Base-by-base conservation (phyloP, 2,797 vertebrate species). In the Knipowitschia caucasica region DNA sequence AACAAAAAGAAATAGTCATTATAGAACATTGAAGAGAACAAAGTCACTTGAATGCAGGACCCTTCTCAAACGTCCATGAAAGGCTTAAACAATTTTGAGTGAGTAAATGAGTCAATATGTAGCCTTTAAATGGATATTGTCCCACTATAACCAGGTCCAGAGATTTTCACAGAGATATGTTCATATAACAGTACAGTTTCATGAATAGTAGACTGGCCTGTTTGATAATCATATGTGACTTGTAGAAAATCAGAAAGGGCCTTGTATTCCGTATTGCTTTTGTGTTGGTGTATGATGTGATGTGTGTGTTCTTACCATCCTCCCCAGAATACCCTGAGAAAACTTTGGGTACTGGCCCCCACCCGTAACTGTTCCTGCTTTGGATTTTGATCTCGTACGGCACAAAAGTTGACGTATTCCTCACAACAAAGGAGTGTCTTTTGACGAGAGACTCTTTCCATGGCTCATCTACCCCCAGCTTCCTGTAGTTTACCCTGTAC, bases 351-450 rank as follows among this genome's bases (percentile, higher is more conserved):
- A 93, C 92, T 0, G 96, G 95, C n/a, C 91, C 95, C 21, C 89
- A 85, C 5, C 96, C 95, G 0, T 92, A 64, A 18, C 85, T 85
- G 64, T 99, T 99, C 25, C 88, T 73, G 1, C 94, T 92, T 74
- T 96, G 96, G 36, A 99, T 89, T 73, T 92, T 93, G 69, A 99
- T 87, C 68, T 99, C 94, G 0, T 96, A 99, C 1, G 93, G 95
- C 20, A 94, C 87, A 1, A 94, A 99, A 1, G 94, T 94, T 2
- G 93, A 90, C 0, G 94, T 93, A 31, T 94, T 92, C 63, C 80
- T 85, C 58, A 98, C 86, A 0, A 87, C 64, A 63, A 94, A 88
- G 0, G 84, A 88, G 55, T 94, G 91, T 23, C 93, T 92, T 47
- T 84, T 91, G 42, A 96, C 89, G 12, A 69, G 75, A 50, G 94